Conservation (phyloP, 1,140 invertebrate species). For the Nephotettix cincticeps region DNA sequence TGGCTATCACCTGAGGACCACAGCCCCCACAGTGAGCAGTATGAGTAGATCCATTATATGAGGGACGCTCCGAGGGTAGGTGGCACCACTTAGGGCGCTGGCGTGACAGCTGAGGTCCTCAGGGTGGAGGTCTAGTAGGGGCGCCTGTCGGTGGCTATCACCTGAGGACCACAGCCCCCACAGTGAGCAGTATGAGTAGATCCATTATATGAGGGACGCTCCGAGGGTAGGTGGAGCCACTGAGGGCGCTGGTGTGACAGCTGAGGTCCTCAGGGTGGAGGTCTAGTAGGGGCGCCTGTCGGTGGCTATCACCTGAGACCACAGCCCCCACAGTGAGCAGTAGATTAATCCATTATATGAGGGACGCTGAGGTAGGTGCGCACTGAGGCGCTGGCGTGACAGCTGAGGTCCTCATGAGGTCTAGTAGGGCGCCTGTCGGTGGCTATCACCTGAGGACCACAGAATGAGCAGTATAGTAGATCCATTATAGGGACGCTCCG, state of each 20-base stretch:
- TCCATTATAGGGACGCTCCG: constrained; percentile 2
- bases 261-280: constrained; percentile 70
- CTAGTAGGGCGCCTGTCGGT: constrained; percentile 64
- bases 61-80: not conserved
- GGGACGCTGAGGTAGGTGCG: constrained; percentile 22
- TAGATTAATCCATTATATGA: too few species aligned
- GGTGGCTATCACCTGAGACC: too few species aligned
- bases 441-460: too few species aligned
- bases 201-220: constrained; percentile 8
- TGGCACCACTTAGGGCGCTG: constrained; percentile 59
- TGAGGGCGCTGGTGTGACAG: constrained; percentile 72
- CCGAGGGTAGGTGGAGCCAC: constrained; percentile 40
- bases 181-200: too few species aligned
- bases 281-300: constrained; percentile 63
- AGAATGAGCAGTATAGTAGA: too few species aligned
- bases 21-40: too few species aligned
- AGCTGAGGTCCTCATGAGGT: constrained; percentile 71
- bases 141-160: constrained; percentile 58
- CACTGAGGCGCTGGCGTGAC: constrained; percentile 71
- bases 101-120: constrained; percentile 75
- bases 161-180: too few species aligned
- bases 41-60: too few species aligned
- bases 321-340: too few species aligned
- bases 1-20: too few species aligned
- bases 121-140: constrained; percentile 68